Evolutionary conservation across 2,888 invertebrate species (phyloP).

Genomic region (Hemistola chrysoprasaria): DNA sequence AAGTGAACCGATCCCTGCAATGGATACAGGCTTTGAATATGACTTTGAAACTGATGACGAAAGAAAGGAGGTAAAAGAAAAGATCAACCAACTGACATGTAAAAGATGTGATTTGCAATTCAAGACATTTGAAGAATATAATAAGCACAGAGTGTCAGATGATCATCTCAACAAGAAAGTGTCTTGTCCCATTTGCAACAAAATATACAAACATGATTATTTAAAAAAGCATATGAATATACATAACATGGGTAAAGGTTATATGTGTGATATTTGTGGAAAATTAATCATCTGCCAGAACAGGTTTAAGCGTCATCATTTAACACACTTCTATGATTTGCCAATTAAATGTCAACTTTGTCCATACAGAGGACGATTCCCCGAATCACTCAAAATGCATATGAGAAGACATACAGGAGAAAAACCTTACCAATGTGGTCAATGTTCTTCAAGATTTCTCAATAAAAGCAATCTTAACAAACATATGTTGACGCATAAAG

Average conservation of each 20-base stretch:
- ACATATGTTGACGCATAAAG: conserved; percentile 58
- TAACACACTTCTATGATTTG: conserved; percentile 61
- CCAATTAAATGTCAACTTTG: conserved; percentile 65
- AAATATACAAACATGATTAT: conserved; percentile 53
- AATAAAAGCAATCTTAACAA: conserved; percentile 70
- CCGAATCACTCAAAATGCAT: conserved; percentile 66
- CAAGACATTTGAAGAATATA: conserved; percentile 49
- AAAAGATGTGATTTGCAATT: conserved; percentile 57
- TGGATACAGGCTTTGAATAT: too few relatives aligned
- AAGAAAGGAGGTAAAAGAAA: conserved; percentile 19
- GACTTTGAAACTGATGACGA: conserved; percentile 11
- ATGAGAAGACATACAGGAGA: conserved; percentile 72
- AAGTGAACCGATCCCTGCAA: too few relatives aligned
- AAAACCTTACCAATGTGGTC: conserved; percentile 63
- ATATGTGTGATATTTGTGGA: conserved; percentile 70
- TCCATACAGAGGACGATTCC: conserved; percentile 66
- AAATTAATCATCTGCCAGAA: conserved; percentile 56
- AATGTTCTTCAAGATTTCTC: conserved; percentile 62
- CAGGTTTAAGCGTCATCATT: conserved; percentile 57
- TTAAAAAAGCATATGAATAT: conserved; percentile 55
- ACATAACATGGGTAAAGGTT: conserved; percentile 47
- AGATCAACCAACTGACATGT: conserved; percentile 33
- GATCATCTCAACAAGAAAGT: conserved; percentile 60
- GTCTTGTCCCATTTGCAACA: conserved; percentile 60
- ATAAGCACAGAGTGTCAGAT: conserved; percentile 50